Base-by-base conservation (phyloP, 1,140 invertebrate genomes). In the Theocolax elegans region DNA sequence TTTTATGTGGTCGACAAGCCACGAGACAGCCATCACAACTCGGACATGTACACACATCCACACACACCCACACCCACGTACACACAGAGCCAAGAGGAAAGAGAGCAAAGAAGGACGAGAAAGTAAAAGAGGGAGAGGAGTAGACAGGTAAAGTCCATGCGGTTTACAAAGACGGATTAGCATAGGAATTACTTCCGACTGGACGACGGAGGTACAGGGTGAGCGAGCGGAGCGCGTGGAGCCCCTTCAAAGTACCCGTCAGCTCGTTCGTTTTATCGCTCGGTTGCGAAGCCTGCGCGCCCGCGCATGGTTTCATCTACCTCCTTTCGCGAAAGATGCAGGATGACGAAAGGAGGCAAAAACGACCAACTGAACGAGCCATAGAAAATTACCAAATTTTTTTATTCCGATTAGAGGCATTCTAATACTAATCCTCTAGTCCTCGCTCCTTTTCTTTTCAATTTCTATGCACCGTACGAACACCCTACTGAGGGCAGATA, bases 121-220 rank as follows among this genome's bases (percentile, higher is more conserved):
- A 35, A 10, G 10, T 6, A 35, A 35, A 35, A 35, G 31, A 35
- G 10, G 10, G 31, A 35, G 10, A 56, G 29, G 40, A 3, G 8
- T 29, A 42, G 40, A 54, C 35, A 9, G 21, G 49, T 19, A 68
- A 67, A 49, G 42, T 68, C 66, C 35, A 17, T 13, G 48, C 38
- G 49, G 23, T 42, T 23, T 49, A 62, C 67, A 81, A 82, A 82
- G 80, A 80, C 74, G 76, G 77, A 83, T 84, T 82, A 84, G 76
- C 82, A 81, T 82, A 75, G 77, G 77, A 83, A 81, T 82, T 80
- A 79, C 75, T 76, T 76, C 59, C 72, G 67, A 66, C 48, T 56
- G 72, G 59, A 73, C n/a, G n/a, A n/a, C 59, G 73, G 42, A 19
- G 12, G 19, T 42, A 58, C 21, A 58, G 42, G 44, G 17, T 19